Conservation (phyloP, 2,797 vertebrate species). For the Fistularia commersonii region DNA sequence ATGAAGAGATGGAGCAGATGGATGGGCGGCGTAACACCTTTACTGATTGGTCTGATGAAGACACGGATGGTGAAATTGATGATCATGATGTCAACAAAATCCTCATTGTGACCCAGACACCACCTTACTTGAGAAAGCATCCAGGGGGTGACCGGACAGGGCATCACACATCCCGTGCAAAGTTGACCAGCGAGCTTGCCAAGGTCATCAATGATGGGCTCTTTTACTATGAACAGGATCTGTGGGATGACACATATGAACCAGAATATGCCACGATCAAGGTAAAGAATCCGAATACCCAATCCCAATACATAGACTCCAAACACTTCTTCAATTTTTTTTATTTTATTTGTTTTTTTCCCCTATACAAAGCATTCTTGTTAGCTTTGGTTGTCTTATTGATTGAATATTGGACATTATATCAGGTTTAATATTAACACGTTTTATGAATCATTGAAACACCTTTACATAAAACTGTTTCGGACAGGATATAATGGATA, state of each 20-base stretch:
- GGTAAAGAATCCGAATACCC: slow-evolving; percentile 70
- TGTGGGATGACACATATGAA: slow-evolving; percentile 94
- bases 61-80: slow-evolving; percentile 93
- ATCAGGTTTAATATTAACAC: too few species aligned
- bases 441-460: too few species aligned
- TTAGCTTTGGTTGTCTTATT: too few species aligned
- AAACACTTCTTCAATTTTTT: background rate
- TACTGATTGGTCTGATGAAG: slow-evolving; percentile 96
- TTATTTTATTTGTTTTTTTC: background rate
- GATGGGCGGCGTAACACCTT: slow-evolving; percentile 97
- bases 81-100: slow-evolving; percentile 98
- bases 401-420: too few species aligned
- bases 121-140: slow-evolving; percentile 93
- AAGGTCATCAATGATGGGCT: slow-evolving; percentile 98
- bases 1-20: slow-evolving; percentile 98
- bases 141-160: slow-evolving; percentile 95
- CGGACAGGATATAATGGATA: too few species aligned
- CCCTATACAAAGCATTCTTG: background rate
- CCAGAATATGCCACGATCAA: slow-evolving; percentile 98
- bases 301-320: background rate
- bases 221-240: slow-evolving; percentile 97
- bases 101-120: slow-evolving; percentile 96
- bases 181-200: slow-evolving; percentile 88
- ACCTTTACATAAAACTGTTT: too few species aligned
- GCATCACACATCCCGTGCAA: slow-evolving; percentile 90